These are phyloP conservation scores for Spheniscus mendiculus DNA, from an alignment of 2,113 vertebrate genomes.

Conservation along the genomic window DNA sequence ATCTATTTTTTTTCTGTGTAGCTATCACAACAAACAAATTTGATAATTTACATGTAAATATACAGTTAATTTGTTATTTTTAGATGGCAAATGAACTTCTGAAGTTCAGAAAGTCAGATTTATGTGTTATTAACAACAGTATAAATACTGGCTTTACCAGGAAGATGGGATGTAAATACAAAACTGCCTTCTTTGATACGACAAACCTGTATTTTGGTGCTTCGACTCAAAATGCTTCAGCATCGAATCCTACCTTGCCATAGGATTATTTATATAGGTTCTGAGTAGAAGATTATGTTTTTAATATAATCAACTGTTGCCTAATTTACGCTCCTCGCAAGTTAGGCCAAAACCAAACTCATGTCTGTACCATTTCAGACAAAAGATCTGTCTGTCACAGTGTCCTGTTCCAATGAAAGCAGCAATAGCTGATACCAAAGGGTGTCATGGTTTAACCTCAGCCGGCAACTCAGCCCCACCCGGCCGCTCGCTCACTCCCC, in stretches of 20 bases:
- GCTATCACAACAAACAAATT: neutral
- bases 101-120: neutral
- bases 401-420: neutral
- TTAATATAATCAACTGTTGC: neutral
- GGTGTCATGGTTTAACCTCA: no score
- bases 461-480: no score
- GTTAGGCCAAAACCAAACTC: neutral
- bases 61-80: neutral
- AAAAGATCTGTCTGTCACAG: neutral
- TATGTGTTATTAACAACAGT: neutral
- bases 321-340: neutral
- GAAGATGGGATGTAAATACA: neutral
- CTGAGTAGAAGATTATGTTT: neutral
- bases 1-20: neutral
- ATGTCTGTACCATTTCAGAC: neutral
- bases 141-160: neutral
- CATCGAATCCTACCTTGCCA: neutral
- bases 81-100: neutral
- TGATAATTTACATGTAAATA: neutral
- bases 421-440: neutral
- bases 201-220: neutral
- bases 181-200: neutral
- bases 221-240: neutral
- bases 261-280: neutral
- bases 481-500: no score